Conservation (phyloP, 2,797 vertebrate species). For the Xiphorhynchus erythropygius region DNA sequence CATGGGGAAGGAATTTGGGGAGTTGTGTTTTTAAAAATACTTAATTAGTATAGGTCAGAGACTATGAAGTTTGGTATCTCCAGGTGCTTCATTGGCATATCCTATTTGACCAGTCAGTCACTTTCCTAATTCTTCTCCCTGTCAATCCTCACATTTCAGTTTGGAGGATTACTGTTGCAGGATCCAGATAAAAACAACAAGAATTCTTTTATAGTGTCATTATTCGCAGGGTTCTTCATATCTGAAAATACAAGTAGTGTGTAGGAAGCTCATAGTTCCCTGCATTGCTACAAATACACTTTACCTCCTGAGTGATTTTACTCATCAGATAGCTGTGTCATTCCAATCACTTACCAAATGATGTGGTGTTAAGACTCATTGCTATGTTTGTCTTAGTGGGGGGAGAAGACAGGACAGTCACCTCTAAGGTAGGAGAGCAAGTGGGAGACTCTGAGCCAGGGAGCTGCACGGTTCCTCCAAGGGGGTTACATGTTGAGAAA, state of each 20-base stretch:
- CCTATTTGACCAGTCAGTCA: background rate
- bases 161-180: background rate
- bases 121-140: background rate
- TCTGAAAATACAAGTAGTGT: background rate
- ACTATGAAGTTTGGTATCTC: background rate
- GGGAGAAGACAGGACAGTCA: background rate
- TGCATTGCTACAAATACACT: background rate
- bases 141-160: accelerated
- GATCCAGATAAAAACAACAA: background rate
- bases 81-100: background rate
- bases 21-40: background rate
- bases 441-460: background rate
- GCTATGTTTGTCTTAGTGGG: background rate
- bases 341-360: background rate
- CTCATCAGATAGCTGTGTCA: background rate
- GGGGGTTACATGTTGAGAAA: background rate
- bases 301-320: background rate
- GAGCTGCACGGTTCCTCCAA: background rate
- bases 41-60: background rate
- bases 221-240: background rate
- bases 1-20: accelerated
- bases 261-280: background rate
- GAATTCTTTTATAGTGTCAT: background rate
- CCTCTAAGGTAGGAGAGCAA: background rate
- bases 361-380: background rate